phyloP scores from a whole-genome alignment of 92 coral and sea anemone species.

The Actinostola sp. region DNA sequence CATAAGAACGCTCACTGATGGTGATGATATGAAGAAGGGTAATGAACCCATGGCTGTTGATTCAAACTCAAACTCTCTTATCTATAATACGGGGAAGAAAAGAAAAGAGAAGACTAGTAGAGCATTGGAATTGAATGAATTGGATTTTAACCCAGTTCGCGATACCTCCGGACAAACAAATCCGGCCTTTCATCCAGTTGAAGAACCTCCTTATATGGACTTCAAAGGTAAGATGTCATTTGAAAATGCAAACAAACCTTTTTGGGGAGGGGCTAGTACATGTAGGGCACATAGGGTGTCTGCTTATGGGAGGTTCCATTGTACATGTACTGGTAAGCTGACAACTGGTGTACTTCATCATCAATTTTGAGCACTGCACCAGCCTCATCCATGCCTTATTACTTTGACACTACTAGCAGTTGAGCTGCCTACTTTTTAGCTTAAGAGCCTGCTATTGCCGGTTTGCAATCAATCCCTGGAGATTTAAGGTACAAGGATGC shows the following conservation, averaged over 20 bases:
- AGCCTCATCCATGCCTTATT: too few species aligned
- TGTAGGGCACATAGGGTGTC: too few species aligned
- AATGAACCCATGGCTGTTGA: constrained; percentile 40
- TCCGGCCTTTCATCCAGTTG: constrained; percentile 12
- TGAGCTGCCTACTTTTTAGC: too few species aligned
- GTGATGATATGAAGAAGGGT: constrained; percentile 42
- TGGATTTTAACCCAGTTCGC: constrained; percentile 39
- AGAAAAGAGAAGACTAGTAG: constrained; percentile 30
- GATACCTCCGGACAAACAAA: constrained; percentile 19
- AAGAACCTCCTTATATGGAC: constrained; percentile 83
- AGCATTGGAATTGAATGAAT: constrained; percentile 62
- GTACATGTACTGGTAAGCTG: background rate
- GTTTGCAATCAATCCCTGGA: too few species aligned
- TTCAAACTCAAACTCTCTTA: constrained; percentile 34
- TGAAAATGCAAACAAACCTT: too few species aligned
- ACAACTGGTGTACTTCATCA: too few species aligned
- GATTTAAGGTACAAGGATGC: too few species aligned
- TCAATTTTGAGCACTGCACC: too few species aligned
- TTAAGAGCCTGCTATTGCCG: too few species aligned
- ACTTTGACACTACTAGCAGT: too few species aligned
- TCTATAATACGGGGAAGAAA: constrained; percentile 14
- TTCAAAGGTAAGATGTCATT: constrained; percentile 86
- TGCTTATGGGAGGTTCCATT: too few species aligned
- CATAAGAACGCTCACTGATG: constrained; percentile 44
- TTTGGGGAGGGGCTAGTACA: too few species aligned